Percentiles rank a stretch among this genome's conserved stretches.
Evolutionary conservation across 2,113 vertebrate species (phyloP).

Genomic region (Tympanuchus pallidicinctus): DNA sequence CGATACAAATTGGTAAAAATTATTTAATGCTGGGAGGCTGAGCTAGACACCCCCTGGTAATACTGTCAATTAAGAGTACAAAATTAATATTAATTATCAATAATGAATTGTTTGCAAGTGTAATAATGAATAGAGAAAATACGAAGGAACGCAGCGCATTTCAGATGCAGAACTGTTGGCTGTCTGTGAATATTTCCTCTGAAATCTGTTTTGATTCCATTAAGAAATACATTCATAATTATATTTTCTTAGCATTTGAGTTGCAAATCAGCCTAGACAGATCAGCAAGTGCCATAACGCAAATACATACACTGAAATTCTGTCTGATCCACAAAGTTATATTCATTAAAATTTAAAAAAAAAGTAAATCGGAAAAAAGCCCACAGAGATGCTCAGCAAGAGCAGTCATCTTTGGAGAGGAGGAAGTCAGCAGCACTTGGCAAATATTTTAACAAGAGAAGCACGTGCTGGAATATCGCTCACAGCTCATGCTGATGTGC

Average conservation of each 20-base stretch:
- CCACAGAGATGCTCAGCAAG: neutral
- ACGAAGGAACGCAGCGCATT: neutral
- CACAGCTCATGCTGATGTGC: neutral
- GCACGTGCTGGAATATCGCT: neutral
- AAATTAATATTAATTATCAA: conserved; percentile 73
- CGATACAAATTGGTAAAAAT: conserved; percentile 62
- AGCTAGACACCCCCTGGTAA: conserved; percentile 38
- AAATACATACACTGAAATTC: neutral
- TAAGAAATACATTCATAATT: neutral
- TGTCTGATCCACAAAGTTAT: neutral
- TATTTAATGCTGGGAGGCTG: conserved; percentile 60
- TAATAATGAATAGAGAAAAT: conserved; percentile 33
- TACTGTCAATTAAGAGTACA: conserved; percentile 59
- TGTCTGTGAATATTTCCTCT: conserved; percentile 24
- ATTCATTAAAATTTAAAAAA: neutral
- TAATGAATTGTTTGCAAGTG: conserved; percentile 21
- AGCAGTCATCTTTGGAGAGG: neutral
- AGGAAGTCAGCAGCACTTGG: neutral
- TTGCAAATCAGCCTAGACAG: conserved; percentile 21
- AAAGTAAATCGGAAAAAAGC: neutral
- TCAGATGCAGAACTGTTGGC: neutral
- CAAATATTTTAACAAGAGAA: neutral
- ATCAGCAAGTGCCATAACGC: neutral
- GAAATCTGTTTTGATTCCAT: conserved; percentile 23
- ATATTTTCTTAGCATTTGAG: conserved; percentile 15